Conservation (phyloP, 2,797 vertebrate genomes). For the Artibeus jamaicensis region DNA sequence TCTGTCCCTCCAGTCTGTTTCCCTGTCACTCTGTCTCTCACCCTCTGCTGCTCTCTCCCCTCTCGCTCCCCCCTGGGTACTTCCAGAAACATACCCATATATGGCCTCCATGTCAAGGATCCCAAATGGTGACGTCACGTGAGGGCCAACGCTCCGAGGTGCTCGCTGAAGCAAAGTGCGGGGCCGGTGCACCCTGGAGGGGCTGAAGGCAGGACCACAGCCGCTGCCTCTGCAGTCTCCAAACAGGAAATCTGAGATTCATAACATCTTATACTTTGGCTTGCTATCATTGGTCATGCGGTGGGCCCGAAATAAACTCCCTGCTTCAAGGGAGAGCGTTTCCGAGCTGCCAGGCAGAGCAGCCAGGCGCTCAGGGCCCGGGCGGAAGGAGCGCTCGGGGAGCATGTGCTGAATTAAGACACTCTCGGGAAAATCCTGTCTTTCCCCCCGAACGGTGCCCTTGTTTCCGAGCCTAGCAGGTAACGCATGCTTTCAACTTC, state of each 20-base stretch:
- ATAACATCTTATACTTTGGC: conserved; percentile 85
- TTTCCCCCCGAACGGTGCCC: conserved; percentile 40
- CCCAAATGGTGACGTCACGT: conserved; percentile 82
- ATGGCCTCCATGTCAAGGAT: conserved; percentile 83
- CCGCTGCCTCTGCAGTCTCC: conserved; percentile 76
- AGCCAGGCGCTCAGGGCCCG: conserved; percentile 77
- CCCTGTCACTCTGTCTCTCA: background rate
- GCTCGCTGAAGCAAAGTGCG: conserved; percentile 70
- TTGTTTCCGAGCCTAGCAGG: conserved; percentile 79
- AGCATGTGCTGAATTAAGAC: conserved; percentile 79
- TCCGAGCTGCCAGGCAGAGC: conserved; percentile 82
- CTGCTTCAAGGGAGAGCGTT: conserved; percentile 82
- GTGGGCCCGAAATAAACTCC: conserved; percentile 88
- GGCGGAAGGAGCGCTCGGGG: conserved; percentile 71
- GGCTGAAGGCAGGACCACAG: conserved; percentile 63
- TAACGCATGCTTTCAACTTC: conserved; percentile 82
- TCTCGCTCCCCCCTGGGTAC: conserved; percentile 67
- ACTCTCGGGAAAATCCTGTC: conserved; percentile 64
- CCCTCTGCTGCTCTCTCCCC: conserved; percentile 32
- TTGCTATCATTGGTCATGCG: conserved; percentile 85
- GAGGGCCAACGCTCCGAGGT: conserved; percentile 78
- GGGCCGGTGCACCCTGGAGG: conserved; percentile 70
- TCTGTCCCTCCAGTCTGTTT: background rate
- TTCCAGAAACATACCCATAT: conserved; percentile 87
- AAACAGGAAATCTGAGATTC: conserved; percentile 86